Evolutionary conservation across 2,888 invertebrate genomes (phyloP).

Genomic region (Hecatera dysodea): DNA sequence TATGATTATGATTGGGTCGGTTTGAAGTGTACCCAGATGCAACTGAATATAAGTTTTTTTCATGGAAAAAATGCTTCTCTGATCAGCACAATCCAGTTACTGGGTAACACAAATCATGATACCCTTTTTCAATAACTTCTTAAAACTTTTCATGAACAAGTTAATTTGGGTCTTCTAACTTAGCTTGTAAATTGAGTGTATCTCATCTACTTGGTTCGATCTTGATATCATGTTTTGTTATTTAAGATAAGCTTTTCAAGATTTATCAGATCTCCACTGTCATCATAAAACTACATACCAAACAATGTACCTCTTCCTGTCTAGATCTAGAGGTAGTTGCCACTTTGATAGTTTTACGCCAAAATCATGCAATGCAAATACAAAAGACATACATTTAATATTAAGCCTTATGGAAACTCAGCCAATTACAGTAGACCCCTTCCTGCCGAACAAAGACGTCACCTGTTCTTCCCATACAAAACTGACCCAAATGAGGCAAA

Average conservation of each 20-base stretch:
- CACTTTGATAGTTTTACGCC: too few relatives aligned
- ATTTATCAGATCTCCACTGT: not conserved
- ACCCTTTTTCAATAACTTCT: not conserved
- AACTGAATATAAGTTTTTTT: not conserved
- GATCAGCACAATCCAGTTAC: not conserved
- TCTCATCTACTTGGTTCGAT: too few relatives aligned
- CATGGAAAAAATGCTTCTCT: not conserved
- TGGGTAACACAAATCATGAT: not conserved
- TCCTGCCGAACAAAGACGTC: not conserved
- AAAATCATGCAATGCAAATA: not conserved
- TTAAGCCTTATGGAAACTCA: too few relatives aligned
- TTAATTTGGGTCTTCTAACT: not conserved
- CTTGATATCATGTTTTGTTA: too few relatives aligned
- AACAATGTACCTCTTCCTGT: not conserved
- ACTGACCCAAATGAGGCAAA: conserved; percentile 41
- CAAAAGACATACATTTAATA: not conserved
- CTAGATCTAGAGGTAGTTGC: not conserved
- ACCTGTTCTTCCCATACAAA: not conserved
- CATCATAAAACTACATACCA: not conserved
- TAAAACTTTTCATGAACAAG: not conserved
- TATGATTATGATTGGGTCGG: not conserved
- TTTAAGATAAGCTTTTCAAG: not conserved
- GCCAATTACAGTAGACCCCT: not conserved
- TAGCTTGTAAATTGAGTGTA: not conserved
- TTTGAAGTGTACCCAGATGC: not conserved